Conservation (phyloP, 2,113 vertebrate genomes). For the Solenodon paradoxus region DNA sequence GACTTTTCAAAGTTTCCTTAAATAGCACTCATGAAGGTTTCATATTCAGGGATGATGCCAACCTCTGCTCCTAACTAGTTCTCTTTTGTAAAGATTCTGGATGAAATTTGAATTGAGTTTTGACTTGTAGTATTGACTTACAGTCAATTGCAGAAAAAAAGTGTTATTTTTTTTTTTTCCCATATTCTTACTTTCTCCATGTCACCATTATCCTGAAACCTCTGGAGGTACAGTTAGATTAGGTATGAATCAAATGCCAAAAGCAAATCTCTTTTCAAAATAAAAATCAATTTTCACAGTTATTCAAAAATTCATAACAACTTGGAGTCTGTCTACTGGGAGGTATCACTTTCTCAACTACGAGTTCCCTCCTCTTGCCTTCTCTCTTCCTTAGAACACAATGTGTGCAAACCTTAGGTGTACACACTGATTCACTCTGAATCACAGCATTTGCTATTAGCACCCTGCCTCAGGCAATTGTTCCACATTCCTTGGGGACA, state of each 20-base stretch:
- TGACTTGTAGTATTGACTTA: constrained; percentile 72
- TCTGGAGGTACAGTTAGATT: constrained; percentile 73
- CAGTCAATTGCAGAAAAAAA: constrained; percentile 70
- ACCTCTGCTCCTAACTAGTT: constrained; percentile 60
- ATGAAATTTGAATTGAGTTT: constrained; percentile 72
- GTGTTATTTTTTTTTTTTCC: constrained; percentile 56
- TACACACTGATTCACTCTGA: constrained; percentile 19
- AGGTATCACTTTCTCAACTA: constrained; percentile 70
- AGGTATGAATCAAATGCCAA: constrained; percentile 76
- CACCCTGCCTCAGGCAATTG: constrained; percentile 2
- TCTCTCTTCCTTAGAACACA: constrained; percentile 49
- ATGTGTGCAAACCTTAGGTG: neutral
- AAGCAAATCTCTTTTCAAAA: constrained; percentile 77
- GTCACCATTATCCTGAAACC: constrained; percentile 74
- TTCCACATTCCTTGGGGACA: constrained; percentile 17
- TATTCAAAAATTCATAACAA: constrained; percentile 77
- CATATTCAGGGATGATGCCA: constrained; percentile 71
- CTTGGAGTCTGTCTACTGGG: constrained; percentile 61
- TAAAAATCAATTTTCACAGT: constrained; percentile 78
- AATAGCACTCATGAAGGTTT: constrained; percentile 74
- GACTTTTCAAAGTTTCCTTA: constrained; percentile 61
- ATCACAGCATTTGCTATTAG: neutral
- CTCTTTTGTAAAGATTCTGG: constrained; percentile 69
- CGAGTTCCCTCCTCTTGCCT: constrained; percentile 39
- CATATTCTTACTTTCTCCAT: constrained; percentile 74